Base-by-base conservation (phyloP, 2,888 invertebrate species). In the Cepaea hortensis region DNA sequence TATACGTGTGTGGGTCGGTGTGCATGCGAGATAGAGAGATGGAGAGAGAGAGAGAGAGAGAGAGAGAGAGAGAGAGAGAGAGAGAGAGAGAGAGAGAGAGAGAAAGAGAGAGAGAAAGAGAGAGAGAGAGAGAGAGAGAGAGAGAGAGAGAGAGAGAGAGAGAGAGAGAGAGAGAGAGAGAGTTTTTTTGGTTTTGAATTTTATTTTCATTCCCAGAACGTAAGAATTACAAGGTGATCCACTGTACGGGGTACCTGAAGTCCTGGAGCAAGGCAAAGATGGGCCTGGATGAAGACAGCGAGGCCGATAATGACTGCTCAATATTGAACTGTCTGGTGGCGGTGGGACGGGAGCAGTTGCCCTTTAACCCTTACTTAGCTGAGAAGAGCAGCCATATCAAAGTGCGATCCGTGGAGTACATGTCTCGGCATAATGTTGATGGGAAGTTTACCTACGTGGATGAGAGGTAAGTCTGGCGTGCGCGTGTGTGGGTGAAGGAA, bases 381-480 rank as follows among this genome's bases (percentile, higher is more conserved):
- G 91, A 88, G 75, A 86, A 87, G 81, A 87, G 87, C 81, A 79
- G 84, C 79, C 86, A 89, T 87, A 90, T 88, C 62, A 89, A 92
- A 83, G 91, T 93, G 35, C 89, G 92, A 55, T 92, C 93, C 6
- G 90, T 93, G 88, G 93, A 94, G 90, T 98, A 97, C 94, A 96
- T 97, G 77, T 98, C 98, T 0, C 95, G 98, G 1, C 97, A 98
- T 93, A 96, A 97, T 0, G 96, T 97, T 84, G 98, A 98, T 93
- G 98, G 98, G 7, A 98, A 98, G 95, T 98, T 98, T 95, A 95
- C 98, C 5, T 98, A 97, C 93, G 97, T 98, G 6, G 98, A 98
- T 94, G 98, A 98, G 94, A 96, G 97, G 98, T 97, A 35, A 77
- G 76, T 13, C 18, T 35, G 35, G 35, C 35, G 1, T 35, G 35